phyloP scores from a whole-genome alignment of 2,888 invertebrate genomes.

The Leptogaster cylindrica region DNA sequence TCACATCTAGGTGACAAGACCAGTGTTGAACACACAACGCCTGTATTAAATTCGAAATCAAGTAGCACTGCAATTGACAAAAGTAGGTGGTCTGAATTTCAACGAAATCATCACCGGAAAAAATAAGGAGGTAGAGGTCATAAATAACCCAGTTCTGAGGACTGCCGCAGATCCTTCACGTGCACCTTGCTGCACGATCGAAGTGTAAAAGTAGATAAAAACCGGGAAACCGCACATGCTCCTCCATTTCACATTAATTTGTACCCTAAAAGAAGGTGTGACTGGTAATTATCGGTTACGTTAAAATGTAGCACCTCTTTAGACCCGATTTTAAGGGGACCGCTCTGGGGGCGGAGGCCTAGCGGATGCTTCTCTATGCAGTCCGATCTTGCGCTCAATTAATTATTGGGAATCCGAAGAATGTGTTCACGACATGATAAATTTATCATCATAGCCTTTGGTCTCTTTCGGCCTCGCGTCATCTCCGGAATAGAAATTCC shows the following conservation, averaged over 20 bases:
- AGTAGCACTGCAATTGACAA: background rate
- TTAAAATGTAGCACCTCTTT: constrained; percentile 32
- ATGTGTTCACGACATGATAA: constrained; percentile 44
- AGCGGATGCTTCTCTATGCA: constrained; percentile 17
- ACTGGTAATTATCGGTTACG: constrained; percentile 23
- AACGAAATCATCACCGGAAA: background rate
- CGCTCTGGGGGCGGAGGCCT: constrained; percentile 15
- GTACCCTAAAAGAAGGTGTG: constrained; percentile 16
- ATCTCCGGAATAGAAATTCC: background rate
- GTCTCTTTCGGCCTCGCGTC: too few relatives aligned
- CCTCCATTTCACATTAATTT: background rate
- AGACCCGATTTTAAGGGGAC: background rate
- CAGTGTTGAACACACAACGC: background rate
- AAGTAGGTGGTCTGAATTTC: background rate
- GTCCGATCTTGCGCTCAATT: constrained; percentile 36
- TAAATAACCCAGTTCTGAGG: constrained; percentile 2
- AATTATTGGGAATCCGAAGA: constrained; percentile 44
- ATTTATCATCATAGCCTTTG: too few relatives aligned
- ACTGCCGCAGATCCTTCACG: background rate
- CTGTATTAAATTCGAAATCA: background rate
- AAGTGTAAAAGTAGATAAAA: background rate
- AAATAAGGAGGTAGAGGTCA: constrained; percentile 4
- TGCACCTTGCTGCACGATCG: background rate
- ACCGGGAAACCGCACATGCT: constrained; percentile 22
- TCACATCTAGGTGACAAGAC: constrained; percentile 14